Conservation (phyloP, 2,113 vertebrate genomes). For the Syngnathus scovelli region DNA sequence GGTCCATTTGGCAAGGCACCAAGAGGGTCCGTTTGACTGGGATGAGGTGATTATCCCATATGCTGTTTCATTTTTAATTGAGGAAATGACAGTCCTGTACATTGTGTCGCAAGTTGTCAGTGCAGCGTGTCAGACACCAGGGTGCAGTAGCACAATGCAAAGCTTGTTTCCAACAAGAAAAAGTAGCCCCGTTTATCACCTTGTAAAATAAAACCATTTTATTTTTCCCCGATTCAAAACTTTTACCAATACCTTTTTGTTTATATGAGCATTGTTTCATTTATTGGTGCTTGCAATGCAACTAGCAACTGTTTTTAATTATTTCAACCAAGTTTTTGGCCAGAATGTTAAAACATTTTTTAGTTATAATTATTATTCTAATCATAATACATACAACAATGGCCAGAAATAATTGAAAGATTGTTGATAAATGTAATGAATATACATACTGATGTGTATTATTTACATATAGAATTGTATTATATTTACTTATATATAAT, state of each 20-base stretch:
- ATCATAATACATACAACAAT: too few relatives aligned
- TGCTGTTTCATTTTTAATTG: neutral
- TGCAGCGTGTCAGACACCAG: slow-evolving; percentile 52
- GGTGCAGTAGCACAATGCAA: slow-evolving; percentile 63
- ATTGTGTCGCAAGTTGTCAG: slow-evolving; percentile 14
- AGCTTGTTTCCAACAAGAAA: neutral
- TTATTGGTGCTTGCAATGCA: neutral
- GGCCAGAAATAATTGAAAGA: neutral
- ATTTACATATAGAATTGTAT: neutral
- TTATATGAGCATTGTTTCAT: neutral
- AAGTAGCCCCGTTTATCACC: neutral
- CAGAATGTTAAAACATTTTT: neutral
- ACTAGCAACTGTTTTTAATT: neutral
- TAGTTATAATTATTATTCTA: too few relatives aligned
- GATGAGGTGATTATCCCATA: neutral
- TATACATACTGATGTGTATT: neutral
- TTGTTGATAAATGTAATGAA: neutral
- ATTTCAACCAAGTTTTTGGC: neutral
- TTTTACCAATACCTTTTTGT: neutral
- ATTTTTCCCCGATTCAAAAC: neutral
- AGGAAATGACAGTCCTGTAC: neutral
- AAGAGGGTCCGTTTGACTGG: neutral
- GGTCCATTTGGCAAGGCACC: neutral
- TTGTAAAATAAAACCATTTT: neutral
- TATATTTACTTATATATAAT: neutral